Percentiles rank a stretch among this genome's conserved stretches.
phyloP scores from a whole-genome alignment of 2,888 invertebrate species.

The Dasypogon diadema region DNA sequence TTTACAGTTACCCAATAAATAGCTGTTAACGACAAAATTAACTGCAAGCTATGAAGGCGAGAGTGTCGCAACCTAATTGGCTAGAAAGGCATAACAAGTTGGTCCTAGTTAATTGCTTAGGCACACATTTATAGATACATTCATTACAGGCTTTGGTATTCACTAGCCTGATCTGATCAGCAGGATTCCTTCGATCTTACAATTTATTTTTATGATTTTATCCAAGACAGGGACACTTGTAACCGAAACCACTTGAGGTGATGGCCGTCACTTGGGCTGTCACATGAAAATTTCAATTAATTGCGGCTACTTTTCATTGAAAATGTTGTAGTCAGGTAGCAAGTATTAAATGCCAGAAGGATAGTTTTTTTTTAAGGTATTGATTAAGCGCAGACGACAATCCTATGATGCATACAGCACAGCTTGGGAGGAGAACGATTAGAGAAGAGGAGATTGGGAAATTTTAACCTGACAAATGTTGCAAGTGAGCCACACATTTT shows the following conservation, averaged over 20 bases:
- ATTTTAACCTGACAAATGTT: too few species aligned
- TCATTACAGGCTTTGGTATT: slow-evolving; percentile 13
- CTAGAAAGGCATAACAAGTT: slow-evolving; percentile 20
- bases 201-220: not conserved
- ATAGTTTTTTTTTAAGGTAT: too few species aligned
- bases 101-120: slow-evolving; percentile 12
- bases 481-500: too few species aligned
- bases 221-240: too few species aligned
- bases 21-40: slow-evolving; percentile 37
- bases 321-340: not conserved
- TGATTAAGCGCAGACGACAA: too few species aligned
- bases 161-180: not conserved
- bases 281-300: not conserved
- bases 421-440: too few species aligned
- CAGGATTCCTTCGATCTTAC: slow-evolving; percentile 13
- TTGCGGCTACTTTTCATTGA: not conserved
- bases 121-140: not conserved
- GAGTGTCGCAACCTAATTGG: slow-evolving; percentile 36
- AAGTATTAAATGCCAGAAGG: too few species aligned
- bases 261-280: not conserved
- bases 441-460: too few species aligned
- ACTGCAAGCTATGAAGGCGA: slow-evolving; percentile 1
- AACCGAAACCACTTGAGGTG: not conserved
- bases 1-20: slow-evolving; percentile 43
- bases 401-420: too few species aligned